A percentile compares a stretch with the other conserved stretches of the same genome.
Conservation (phyloP, 1,140 invertebrate genomes). For the Aplysia californica region DNA sequence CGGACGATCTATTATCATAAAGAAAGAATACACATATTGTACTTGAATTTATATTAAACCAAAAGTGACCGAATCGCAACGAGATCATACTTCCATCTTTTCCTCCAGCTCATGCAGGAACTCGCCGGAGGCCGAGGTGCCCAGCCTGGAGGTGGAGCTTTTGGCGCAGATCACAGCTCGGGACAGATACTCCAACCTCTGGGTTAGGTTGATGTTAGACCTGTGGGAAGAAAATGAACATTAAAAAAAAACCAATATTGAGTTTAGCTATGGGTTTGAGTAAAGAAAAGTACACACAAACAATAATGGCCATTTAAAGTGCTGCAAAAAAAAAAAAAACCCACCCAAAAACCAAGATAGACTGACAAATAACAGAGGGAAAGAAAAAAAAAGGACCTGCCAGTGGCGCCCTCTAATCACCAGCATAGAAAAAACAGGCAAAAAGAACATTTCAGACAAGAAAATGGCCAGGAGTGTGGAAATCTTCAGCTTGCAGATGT, state of each 20-base stretch:
- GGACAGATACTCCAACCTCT: constrained; percentile 91
- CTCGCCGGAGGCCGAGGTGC: constrained; percentile 78
- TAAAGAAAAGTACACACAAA: background rate
- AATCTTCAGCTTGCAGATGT: too few species aligned
- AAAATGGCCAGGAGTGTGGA: too few species aligned
- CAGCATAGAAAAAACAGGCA: background rate
- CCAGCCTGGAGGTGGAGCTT: constrained; percentile 83
- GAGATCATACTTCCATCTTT: constrained; percentile 86
- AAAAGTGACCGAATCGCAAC: too few species aligned
- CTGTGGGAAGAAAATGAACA: constrained; percentile 35
- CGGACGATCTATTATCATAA: too few species aligned
- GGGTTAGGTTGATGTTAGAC: constrained; percentile 68
- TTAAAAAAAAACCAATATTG: background rate
- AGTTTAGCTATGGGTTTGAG: background rate
- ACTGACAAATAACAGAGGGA: too few species aligned
- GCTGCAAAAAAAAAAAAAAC: too few species aligned
- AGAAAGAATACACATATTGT: too few species aligned
- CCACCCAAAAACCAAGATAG: background rate
- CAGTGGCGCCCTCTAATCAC: background rate
- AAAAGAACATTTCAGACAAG: too few species aligned
- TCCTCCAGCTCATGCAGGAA: constrained; percentile 94
- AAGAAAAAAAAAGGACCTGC: too few species aligned
- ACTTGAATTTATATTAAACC: too few species aligned
- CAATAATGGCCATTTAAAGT: too few species aligned
- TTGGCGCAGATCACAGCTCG: constrained; percentile 95